phyloP scores from a whole-genome alignment of 2,888 invertebrate genomes.

The Dasypogon diadema region DNA sequence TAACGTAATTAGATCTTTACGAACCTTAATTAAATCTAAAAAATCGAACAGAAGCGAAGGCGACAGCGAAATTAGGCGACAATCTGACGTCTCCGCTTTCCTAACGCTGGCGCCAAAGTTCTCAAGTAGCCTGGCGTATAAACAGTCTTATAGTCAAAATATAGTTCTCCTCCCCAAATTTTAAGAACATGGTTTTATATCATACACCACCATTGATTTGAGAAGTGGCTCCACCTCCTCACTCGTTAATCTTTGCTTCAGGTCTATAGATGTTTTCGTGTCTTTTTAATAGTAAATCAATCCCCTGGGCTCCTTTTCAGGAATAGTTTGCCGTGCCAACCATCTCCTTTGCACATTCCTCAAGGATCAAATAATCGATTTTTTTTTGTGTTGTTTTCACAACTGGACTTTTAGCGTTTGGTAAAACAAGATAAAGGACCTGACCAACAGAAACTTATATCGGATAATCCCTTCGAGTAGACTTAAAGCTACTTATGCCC shows the following conservation, averaged over 20 bases:
- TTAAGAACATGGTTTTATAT: background rate
- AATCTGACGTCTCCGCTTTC: constrained; percentile 2
- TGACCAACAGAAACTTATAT: too few species aligned
- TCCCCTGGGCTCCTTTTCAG: too few species aligned
- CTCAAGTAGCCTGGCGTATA: background rate
- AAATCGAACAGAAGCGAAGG: background rate
- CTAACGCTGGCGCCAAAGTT: background rate
- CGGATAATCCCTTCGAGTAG: too few species aligned
- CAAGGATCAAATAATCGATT: too few species aligned
- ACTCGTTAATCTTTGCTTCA: background rate
- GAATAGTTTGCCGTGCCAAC: too few species aligned
- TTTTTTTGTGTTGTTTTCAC: too few species aligned
- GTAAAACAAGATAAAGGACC: too few species aligned
- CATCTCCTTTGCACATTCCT: too few species aligned
- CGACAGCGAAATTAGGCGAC: background rate
- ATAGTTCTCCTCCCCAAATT: background rate
- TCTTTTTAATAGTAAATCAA: too few species aligned
- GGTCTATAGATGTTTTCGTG: too few species aligned
- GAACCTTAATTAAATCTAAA: constrained; percentile 1
- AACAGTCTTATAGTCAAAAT: background rate
- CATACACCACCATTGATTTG: background rate
- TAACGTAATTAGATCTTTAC: constrained; percentile 23
- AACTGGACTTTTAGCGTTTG: too few species aligned
- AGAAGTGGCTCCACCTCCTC: background rate
- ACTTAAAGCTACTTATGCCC: too few species aligned